Evolutionary conservation across 2,113 vertebrate species (phyloP).

Genomic region (Siphamia tubifer): DNA sequence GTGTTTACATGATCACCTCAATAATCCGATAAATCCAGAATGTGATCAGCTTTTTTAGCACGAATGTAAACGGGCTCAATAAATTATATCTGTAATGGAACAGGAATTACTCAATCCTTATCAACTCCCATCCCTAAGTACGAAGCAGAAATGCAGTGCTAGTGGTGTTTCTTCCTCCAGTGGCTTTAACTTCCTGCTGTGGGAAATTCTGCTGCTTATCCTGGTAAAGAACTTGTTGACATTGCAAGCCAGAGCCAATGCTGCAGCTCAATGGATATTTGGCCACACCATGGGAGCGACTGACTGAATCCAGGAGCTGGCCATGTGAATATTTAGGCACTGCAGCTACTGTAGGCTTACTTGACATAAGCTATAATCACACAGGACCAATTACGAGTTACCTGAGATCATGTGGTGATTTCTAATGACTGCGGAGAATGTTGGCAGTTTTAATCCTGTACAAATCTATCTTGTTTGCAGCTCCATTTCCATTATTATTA

Average conservation of each 20-base stretch:
- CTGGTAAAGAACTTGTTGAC: slow-evolving; percentile 42
- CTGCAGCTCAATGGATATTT: slow-evolving; percentile 34
- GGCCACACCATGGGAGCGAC: neutral
- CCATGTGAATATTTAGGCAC: slow-evolving; percentile 12
- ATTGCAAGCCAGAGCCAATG: neutral
- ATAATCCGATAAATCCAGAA: too few species aligned
- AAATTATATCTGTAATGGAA: too few species aligned
- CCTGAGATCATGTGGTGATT: slow-evolving; percentile 35
- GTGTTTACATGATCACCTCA: too few species aligned
- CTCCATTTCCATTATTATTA: too few species aligned
- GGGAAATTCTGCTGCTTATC: slow-evolving; percentile 12
- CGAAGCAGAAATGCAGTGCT: neutral
- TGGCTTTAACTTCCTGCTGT: neutral
- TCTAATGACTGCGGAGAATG: slow-evolving; percentile 22
- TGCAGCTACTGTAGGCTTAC: slow-evolving; percentile 22
- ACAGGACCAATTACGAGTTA: slow-evolving; percentile 44
- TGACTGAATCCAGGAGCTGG: slow-evolving; percentile 30
- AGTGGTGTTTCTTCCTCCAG: neutral
- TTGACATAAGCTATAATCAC: slow-evolving; percentile 46
- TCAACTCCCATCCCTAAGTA: too few species aligned
- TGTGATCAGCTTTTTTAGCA: too few species aligned
- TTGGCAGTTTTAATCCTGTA: slow-evolving; percentile 28
- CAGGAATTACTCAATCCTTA: too few species aligned
- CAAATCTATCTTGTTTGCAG: slow-evolving; percentile 6
- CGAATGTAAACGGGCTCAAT: too few species aligned